Evolutionary conservation across 2,888 invertebrate genomes (phyloP).

Genomic region (Trissolcus japonicus): DNA sequence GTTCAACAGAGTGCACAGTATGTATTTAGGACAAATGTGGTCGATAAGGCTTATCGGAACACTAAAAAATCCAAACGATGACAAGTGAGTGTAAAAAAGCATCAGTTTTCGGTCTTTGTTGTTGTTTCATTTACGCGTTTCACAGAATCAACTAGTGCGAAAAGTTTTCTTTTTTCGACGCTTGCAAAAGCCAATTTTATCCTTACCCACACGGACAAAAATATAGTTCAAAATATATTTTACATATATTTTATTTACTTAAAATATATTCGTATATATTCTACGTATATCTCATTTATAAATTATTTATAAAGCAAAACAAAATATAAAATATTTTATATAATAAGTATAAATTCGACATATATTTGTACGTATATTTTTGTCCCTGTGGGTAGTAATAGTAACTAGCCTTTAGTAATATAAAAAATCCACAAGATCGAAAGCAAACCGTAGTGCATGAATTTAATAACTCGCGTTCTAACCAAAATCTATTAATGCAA

Average conservation of each 20-base stretch:
- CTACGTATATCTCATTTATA: too few relatives aligned
- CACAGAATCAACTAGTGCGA: neutral
- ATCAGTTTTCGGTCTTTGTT: neutral
- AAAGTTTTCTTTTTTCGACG: neutral
- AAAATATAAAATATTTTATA: too few relatives aligned
- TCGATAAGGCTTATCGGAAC: neutral
- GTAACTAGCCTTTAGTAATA: too few relatives aligned
- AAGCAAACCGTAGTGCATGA: neutral
- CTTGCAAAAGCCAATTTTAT: neutral
- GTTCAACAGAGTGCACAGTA: neutral
- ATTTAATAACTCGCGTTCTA: neutral
- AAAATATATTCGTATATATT: too few relatives aligned
- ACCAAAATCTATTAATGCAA: neutral
- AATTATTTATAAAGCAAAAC: too few relatives aligned
- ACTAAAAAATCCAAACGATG: neutral
- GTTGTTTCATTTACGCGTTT: neutral
- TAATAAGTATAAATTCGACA: too few relatives aligned
- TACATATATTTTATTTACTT: too few relatives aligned
- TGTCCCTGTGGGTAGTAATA: too few relatives aligned
- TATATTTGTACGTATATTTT: too few relatives aligned
- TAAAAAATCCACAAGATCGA: neutral
- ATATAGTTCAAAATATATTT: too few relatives aligned
- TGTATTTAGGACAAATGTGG: neutral
- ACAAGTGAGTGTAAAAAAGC: neutral
- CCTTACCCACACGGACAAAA: too few relatives aligned